A percentile compares a stretch with the other conserved stretches of the same genome.
These are phyloP conservation scores for Crocodylus rhombifer DNA, from an alignment of 2,797 vertebrate species.

Conservation along the genomic window DNA sequence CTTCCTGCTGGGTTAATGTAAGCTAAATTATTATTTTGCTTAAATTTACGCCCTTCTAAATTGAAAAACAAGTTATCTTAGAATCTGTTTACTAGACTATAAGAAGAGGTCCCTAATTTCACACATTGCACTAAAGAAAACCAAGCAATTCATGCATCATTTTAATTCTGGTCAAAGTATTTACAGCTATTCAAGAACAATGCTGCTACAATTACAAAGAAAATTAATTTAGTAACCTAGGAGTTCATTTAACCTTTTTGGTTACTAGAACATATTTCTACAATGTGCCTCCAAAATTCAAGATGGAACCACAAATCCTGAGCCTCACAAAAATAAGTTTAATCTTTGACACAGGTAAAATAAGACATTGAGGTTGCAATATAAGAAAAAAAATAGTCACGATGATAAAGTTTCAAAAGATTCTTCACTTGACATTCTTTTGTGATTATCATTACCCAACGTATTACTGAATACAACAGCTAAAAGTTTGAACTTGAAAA, in stretches of 20 bases:
- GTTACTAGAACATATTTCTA: background rate
- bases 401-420: slow-evolving; percentile 36
- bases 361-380: background rate
- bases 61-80: slow-evolving; percentile 66
- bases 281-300: background rate
- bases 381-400: background rate
- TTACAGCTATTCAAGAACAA: slow-evolving; percentile 48
- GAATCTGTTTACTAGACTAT: slow-evolving; percentile 63
- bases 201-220: background rate
- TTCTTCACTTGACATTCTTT: slow-evolving; percentile 43
- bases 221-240: background rate
- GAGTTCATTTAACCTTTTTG: background rate
- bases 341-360: background rate
- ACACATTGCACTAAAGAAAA: slow-evolving; percentile 34
- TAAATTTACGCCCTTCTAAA: slow-evolving; percentile 69
- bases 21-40: slow-evolving; percentile 83
- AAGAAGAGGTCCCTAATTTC: slow-evolving; percentile 61
- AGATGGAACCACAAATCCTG: background rate
- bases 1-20: slow-evolving; percentile 80
- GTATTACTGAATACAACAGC: slow-evolving; percentile 25
- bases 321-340: background rate
- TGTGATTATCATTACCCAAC: slow-evolving; percentile 34
- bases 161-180: slow-evolving; percentile 37
- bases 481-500: background rate
- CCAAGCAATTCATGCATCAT: slow-evolving; percentile 26